Base-by-base conservation (phyloP, 2,113 vertebrate genomes). In the Platichthys flesus region DNA sequence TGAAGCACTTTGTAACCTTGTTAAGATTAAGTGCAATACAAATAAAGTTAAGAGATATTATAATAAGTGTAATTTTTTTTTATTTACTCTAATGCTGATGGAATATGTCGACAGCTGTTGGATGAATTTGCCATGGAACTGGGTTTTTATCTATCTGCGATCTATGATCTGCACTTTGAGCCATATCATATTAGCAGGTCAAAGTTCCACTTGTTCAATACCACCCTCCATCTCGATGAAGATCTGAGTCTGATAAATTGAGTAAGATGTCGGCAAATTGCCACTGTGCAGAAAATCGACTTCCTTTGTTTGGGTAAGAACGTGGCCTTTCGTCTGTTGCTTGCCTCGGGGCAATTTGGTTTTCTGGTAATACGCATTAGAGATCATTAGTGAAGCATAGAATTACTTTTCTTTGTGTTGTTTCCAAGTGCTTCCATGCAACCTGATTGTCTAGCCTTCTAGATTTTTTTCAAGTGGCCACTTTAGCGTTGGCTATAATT, bases 361-460 rank as follows among this genome's bases (percentile, higher is more conserved):
- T 81, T 62, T 24, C 7, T 24, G 40, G 57, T 75, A 66, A 86
- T 82, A 65, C 78, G 58, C 67, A 59, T 82, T 69, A 70, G 63
- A 60, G 67, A 69, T 84, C 81, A 86, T 86, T 72, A 84, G 6
- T 15, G 40, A 24, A 65, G 75, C 63, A 80, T 69, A 69, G 58
- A 84, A 79, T 86, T 65, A 62, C 81, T 66, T 82, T 80, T 77
- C 56, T 77, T 84, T 59, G 56, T 67, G 37, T 70, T 63, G 52
- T 37, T 82, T 69, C 58, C 10, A 28, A 37, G 52, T 63, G 56
- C 35, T 84, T 69, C 58, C 14, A 37, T 51, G 52, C 62, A 74
- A 68, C 59, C 21, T 23, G 45, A 68, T 82, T 79, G 60, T 79
- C 58, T 68, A 42, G 42, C 66, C 0, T 3, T 67, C 20, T 67